Percentiles rank a stretch among this genome's conserved stretches.
These are phyloP conservation scores for Euplagia quadripunctaria DNA, from an alignment of 2,888 invertebrate species.

Conservation along the genomic window DNA sequence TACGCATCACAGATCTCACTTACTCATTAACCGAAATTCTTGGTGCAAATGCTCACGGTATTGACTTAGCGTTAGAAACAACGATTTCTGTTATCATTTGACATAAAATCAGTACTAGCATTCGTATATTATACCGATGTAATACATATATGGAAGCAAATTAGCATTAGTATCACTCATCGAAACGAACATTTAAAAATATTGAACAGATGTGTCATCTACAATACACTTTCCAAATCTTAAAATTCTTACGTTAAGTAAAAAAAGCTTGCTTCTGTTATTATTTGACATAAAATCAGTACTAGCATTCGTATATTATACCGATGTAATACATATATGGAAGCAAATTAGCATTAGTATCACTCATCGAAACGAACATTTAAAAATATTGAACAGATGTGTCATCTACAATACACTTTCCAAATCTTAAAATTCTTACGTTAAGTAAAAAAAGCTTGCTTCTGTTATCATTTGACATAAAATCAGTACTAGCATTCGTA, in stretches of 20 bases:
- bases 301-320: background rate
- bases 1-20: conserved; percentile 42
- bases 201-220: too few relatives aligned
- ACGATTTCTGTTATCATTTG: background rate
- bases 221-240: too few relatives aligned
- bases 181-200: too few relatives aligned
- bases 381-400: too few relatives aligned
- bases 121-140: background rate
- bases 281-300: background rate
- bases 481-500: background rate
- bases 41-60: conserved; percentile 24
- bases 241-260: too few relatives aligned
- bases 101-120: background rate
- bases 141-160: background rate
- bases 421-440: too few relatives aligned
- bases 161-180: too few relatives aligned
- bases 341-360: too few relatives aligned
- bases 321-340: background rate
- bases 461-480: background rate
- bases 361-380: too few relatives aligned
- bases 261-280: too few relatives aligned
- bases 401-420: too few relatives aligned
- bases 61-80: conserved; percentile 13
- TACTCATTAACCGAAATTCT: conserved; percentile 30
- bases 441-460: too few relatives aligned